Evolutionary conservation across 2,113 vertebrate genomes (phyloP).

Genomic region (Lichenostomus cassidix): DNA sequence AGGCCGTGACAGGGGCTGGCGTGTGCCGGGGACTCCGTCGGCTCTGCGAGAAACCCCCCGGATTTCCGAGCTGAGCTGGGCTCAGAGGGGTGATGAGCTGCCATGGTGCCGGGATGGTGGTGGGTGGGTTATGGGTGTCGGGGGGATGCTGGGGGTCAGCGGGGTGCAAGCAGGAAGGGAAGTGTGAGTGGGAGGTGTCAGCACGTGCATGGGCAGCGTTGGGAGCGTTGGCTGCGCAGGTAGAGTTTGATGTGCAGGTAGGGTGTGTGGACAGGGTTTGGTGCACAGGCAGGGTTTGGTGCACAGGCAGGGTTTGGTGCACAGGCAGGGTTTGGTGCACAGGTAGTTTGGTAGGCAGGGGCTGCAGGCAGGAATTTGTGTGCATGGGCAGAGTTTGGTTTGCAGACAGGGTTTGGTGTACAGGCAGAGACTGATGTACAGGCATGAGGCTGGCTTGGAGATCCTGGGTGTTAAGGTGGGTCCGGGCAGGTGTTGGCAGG

Average conservation of each 20-base stretch:
- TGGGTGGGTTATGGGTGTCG: accelerated
- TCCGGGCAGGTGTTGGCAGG: neutral
- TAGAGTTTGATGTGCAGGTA: neutral
- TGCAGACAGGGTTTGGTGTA: neutral
- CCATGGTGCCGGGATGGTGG: accelerated
- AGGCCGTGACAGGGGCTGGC: conserved; percentile 2
- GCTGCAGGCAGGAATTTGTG: neutral
- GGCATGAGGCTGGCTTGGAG: neutral
- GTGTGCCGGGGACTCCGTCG: neutral
- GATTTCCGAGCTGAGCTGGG: neutral
- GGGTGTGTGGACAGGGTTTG: neutral
- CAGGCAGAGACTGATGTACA: neutral
- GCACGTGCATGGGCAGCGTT: neutral
- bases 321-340: neutral
- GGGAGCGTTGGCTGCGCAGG: neutral
- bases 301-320: neutral
- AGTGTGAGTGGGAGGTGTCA: neutral
- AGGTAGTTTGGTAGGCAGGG: neutral
- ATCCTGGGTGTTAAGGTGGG: neutral
- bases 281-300: neutral
- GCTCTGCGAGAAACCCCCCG: neutral
- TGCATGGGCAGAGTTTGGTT: neutral
- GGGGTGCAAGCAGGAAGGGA: neutral
- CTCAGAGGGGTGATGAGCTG: neutral
- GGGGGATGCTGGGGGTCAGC: neutral